These are phyloP conservation scores for Ephialtes manifestator DNA, from an alignment of 2,888 invertebrate species.

Conservation along the genomic window DNA sequence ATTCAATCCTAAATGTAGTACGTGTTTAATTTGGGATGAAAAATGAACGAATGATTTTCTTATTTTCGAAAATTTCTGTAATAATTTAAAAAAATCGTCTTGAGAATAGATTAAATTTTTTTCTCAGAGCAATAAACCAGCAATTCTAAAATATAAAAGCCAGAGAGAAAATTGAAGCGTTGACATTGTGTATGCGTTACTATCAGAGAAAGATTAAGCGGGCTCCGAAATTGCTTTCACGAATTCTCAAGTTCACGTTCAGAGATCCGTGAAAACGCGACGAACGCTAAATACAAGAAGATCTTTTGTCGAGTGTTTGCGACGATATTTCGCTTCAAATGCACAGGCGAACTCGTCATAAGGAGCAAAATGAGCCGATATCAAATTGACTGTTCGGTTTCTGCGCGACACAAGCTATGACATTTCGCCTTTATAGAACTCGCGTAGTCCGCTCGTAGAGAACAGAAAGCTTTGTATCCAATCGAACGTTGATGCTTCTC, in stretches of 20 bases:
- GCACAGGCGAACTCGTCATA: constrained; percentile 1
- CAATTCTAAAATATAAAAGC: neutral
- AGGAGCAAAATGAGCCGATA: neutral
- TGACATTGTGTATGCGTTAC: neutral
- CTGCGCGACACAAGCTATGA: neutral
- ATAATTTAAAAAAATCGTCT: neutral
- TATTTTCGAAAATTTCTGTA: neutral
- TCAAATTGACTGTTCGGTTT: constrained; percentile 15
- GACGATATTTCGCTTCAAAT: neutral
- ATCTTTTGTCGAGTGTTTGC: constrained; percentile 25
- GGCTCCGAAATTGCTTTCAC: constrained; percentile 15
- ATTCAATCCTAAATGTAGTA: neutral
- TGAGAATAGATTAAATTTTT: neutral
- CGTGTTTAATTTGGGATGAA: neutral
- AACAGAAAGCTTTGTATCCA: constrained; percentile 37
- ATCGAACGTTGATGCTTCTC: constrained; percentile 44
- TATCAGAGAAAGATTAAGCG: neutral
- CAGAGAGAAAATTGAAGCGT: neutral
- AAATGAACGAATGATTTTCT: neutral
- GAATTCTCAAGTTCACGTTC: constrained; percentile 6
- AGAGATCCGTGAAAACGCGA: constrained; percentile 4
- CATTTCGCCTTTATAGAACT: neutral
- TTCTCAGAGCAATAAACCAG: neutral
- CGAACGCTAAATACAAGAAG: neutral
- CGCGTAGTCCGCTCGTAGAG: neutral